These are phyloP conservation scores for Boloria euphrosyne DNA, from an alignment of 2,888 invertebrate species.

Conservation along the genomic window DNA sequence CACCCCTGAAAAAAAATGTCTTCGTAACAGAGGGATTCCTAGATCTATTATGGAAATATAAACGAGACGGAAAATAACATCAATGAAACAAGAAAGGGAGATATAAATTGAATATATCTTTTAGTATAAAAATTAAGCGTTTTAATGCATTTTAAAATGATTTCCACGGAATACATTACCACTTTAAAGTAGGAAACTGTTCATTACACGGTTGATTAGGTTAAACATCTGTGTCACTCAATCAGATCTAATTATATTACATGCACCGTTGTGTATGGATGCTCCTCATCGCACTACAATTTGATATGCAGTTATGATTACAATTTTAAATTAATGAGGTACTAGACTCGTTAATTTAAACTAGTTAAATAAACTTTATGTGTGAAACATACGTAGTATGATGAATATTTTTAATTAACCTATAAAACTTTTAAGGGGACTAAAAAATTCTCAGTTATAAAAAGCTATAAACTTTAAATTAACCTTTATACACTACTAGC, in stretches of 20 bases:
- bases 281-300: not conserved
- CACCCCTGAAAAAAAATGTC: too few species aligned
- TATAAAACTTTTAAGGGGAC: too few species aligned
- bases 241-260: slow-evolving; percentile 24
- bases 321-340: not conserved
- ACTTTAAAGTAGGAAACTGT: slow-evolving; percentile 62
- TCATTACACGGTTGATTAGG: slow-evolving; percentile 46
- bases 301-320: not conserved
- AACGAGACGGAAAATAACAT: too few species aligned
- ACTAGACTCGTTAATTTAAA: too few species aligned
- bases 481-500: not conserved
- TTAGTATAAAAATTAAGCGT: not conserved
- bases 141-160: slow-evolving; percentile 22
- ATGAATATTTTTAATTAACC: too few species aligned
- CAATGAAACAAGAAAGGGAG: too few species aligned
- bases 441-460: not conserved
- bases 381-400: too few species aligned
- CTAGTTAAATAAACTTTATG: too few species aligned
- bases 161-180: slow-evolving; percentile 39
- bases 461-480: too few species aligned
- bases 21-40: too few species aligned
- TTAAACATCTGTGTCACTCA: slow-evolving; percentile 34
- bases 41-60: too few species aligned
- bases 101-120: too few species aligned
- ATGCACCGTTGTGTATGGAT: slow-evolving; percentile 1